Percentiles rank a stretch among this genome's conserved stretches.
phyloP scores from a whole-genome alignment of 1,140 invertebrate genomes.

The Chrysomallon squamiferum region DNA sequence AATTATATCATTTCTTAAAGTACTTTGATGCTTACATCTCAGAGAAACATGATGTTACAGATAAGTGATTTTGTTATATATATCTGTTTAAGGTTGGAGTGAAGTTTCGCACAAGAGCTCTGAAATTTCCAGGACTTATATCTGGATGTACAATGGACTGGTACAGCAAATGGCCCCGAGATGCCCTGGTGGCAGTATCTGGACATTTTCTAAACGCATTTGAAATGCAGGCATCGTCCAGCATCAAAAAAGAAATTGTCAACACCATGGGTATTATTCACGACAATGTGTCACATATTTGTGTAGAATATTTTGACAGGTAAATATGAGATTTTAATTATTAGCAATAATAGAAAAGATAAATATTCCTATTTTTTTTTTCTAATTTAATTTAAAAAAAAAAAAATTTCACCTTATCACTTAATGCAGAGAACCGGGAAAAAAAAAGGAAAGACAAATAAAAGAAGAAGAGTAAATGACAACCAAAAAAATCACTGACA shows the following conservation, averaged over 20 bases:
- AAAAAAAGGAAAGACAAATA: no score
- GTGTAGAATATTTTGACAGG: constrained; percentile 91
- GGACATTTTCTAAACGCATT: constrained; percentile 89
- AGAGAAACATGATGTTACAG: no score
- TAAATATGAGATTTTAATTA: no score
- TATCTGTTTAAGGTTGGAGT: constrained; percentile 60
- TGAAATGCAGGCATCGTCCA: constrained; percentile 81
- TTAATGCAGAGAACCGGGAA: not conserved
- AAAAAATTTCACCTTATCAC: not conserved
- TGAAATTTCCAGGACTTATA: constrained; percentile 93
- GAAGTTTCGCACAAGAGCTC: constrained; percentile 74
- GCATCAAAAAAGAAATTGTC: constrained; percentile 84
- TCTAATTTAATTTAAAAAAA: not conserved
- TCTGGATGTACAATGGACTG: constrained; percentile 97
- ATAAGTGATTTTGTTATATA: no score
- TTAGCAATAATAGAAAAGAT: no score
- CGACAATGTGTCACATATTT: constrained; percentile 85
- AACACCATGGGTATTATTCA: constrained; percentile 77
- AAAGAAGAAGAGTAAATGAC: no score
- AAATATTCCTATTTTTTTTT: not conserved
- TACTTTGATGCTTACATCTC: no score
- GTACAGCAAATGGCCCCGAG: constrained; percentile 96
- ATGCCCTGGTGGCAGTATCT: constrained; percentile 90
- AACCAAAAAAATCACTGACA: no score
- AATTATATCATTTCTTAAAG: no score